Evolutionary conservation across 2,888 invertebrate species (phyloP).

Genomic region (Thymelicus acteon): DNA sequence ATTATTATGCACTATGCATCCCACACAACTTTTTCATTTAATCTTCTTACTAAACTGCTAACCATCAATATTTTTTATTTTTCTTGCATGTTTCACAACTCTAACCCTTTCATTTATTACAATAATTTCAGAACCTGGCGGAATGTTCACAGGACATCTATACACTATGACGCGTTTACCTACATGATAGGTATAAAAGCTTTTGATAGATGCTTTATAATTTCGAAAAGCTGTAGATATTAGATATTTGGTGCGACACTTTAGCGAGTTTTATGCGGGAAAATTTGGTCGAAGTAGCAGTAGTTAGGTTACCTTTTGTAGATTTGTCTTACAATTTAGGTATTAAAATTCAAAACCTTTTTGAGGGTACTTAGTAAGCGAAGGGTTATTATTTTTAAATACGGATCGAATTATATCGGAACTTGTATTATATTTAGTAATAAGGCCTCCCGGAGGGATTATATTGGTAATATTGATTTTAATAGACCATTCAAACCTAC

Average conservation of each 20-base stretch:
- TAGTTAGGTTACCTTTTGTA: too few relatives aligned
- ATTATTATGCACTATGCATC: too few relatives aligned
- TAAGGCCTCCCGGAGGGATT: too few relatives aligned
- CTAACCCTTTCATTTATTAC: constrained; percentile 29
- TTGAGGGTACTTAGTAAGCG: too few relatives aligned
- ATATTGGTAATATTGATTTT: too few relatives aligned
- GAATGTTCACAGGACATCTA: constrained; percentile 26
- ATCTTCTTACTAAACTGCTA: not conserved
- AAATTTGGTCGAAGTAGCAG: too few relatives aligned
- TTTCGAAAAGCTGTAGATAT: constrained; percentile 9
- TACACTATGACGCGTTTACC: constrained; percentile 24
- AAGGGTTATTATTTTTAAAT: too few relatives aligned
- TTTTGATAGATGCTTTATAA: constrained; percentile 30
- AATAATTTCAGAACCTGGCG: constrained; percentile 34
- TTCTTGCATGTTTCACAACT: constrained; percentile 28
- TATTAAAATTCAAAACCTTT: too few relatives aligned
- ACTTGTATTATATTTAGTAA: too few relatives aligned
- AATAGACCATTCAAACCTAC: too few relatives aligned
- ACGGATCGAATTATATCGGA: too few relatives aligned
- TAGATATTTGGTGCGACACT: not conserved
- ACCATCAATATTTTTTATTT: not conserved
- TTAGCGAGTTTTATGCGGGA: not conserved
- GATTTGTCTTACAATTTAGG: too few relatives aligned
- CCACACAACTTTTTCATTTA: not conserved
- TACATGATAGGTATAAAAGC: constrained; percentile 32